Conservation (phyloP, 92 coral and sea anemone species). For the Palythoa caribaeorum region DNA sequence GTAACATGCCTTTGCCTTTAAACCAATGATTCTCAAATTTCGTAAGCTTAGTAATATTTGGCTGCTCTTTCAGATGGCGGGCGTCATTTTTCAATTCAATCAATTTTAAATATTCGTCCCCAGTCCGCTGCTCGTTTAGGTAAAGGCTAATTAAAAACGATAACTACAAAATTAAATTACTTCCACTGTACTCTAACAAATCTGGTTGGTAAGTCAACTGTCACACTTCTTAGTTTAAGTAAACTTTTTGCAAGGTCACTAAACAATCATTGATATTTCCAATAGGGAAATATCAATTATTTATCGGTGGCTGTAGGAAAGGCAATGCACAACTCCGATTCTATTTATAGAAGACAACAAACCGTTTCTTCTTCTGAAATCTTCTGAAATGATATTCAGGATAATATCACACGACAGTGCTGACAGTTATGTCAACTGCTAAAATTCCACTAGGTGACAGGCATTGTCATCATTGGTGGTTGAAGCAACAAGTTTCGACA, state of each 20-base stretch:
- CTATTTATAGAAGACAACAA: slow-evolving; percentile 49
- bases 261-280: background rate
- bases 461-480: too few species aligned
- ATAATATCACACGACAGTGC: slow-evolving; percentile 46
- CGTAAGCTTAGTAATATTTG: too few species aligned
- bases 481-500: too few species aligned
- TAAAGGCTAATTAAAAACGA: too few species aligned
- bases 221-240: slow-evolving; percentile 4
- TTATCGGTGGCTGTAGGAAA: slow-evolving; percentile 58
- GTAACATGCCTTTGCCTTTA: too few species aligned
- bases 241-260: slow-evolving; percentile 27
- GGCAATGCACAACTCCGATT: slow-evolving; percentile 43
- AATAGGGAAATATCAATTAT: slow-evolving; percentile 43
- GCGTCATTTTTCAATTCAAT: too few species aligned
- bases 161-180: slow-evolving; percentile 6
- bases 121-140: too few species aligned
- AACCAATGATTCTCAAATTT: too few species aligned
- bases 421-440: too few species aligned
- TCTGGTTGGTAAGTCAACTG: slow-evolving; percentile 25
- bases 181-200: slow-evolving; percentile 2
- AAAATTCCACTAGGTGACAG: too few species aligned
- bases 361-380: slow-evolving; percentile 61
- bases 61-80: too few species aligned
- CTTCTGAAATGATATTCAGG: slow-evolving; percentile 53
- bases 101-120: too few species aligned